Percentiles rank a stretch among this genome's conserved stretches.
phyloP scores from a whole-genome alignment of 2,797 vertebrate genomes.

The Amblyraja radiata region DNA sequence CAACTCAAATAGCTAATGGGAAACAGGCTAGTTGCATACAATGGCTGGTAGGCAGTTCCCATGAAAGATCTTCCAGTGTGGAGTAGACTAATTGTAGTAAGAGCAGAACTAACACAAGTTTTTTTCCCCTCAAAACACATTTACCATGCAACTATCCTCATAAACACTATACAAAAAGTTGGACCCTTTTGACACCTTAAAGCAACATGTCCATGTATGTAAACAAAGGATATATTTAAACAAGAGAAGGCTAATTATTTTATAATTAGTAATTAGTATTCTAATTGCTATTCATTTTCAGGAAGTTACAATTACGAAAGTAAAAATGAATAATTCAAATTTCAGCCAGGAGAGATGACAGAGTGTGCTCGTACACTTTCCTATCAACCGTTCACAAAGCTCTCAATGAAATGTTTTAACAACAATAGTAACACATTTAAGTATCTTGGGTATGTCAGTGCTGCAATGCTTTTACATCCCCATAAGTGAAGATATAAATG shows the following conservation, averaged over 20 bases:
- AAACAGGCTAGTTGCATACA: not conserved
- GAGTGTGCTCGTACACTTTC: not conserved
- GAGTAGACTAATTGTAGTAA: not conserved
- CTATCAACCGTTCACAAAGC: not conserved
- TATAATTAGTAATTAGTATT: not conserved
- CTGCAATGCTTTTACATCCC: too few species aligned
- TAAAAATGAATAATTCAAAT: not conserved
- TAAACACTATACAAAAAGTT: not conserved
- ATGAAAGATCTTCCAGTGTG: not conserved
- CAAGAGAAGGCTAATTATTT: not conserved
- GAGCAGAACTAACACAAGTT: not conserved
- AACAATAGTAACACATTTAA: not conserved
- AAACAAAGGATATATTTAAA: not conserved
- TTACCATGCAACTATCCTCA: not conserved
- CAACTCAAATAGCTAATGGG: not conserved
- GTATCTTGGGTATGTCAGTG: not conserved
- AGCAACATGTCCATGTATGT: too few species aligned
- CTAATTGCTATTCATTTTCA: not conserved
- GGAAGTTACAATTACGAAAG: not conserved
- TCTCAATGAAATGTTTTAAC: not conserved
- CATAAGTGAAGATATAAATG: not conserved
- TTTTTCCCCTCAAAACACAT: not conserved
- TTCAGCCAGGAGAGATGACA: not conserved
- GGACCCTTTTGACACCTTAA: not conserved
- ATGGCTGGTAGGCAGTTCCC: not conserved